Percentiles rank a stretch among this genome's conserved stretches.
Conservation (phyloP, 2,113 vertebrate species). For the Motacilla alba region DNA sequence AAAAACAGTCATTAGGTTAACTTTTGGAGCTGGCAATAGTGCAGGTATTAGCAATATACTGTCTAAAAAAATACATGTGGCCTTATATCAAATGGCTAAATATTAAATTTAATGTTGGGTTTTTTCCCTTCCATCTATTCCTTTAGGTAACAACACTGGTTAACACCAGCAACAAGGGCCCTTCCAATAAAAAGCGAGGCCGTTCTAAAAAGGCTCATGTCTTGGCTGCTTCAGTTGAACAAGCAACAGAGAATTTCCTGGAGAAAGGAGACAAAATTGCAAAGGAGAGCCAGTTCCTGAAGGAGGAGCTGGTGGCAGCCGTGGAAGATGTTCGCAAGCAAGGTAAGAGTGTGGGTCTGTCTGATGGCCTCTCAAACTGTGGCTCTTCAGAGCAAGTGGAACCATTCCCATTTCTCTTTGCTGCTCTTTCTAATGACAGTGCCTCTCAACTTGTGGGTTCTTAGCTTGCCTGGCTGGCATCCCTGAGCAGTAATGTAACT, state of each 20-base stretch:
- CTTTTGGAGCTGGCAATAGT: background rate
- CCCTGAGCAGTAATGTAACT: background rate
- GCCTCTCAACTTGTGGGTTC: background rate
- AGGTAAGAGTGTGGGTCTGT: slow-evolving; percentile 74
- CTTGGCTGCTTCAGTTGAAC: slow-evolving; percentile 95
- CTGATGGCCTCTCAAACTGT: background rate
- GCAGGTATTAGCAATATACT: background rate
- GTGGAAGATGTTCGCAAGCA: slow-evolving; percentile 99
- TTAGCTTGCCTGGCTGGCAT: background rate
- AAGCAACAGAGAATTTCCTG: slow-evolving; percentile 96
- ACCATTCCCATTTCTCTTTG: background rate
- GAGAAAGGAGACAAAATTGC: slow-evolving; percentile 99
- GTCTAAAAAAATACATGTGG: background rate
- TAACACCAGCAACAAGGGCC: slow-evolving; percentile 96
- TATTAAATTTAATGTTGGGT: background rate
- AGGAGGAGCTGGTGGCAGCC: slow-evolving; percentile 93
- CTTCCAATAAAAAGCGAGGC: slow-evolving; percentile 97
- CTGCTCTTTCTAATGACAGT: background rate
- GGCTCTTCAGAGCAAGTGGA: background rate
- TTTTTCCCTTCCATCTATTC: background rate
- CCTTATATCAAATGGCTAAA: background rate
- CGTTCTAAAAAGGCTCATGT: slow-evolving; percentile 99
- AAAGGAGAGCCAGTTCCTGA: slow-evolving; percentile 96
- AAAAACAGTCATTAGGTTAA: background rate
- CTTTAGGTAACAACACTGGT: slow-evolving; percentile 95